These are phyloP conservation scores for Hedya salicella DNA, from an alignment of 2,888 invertebrate species.

Conservation along the genomic window DNA sequence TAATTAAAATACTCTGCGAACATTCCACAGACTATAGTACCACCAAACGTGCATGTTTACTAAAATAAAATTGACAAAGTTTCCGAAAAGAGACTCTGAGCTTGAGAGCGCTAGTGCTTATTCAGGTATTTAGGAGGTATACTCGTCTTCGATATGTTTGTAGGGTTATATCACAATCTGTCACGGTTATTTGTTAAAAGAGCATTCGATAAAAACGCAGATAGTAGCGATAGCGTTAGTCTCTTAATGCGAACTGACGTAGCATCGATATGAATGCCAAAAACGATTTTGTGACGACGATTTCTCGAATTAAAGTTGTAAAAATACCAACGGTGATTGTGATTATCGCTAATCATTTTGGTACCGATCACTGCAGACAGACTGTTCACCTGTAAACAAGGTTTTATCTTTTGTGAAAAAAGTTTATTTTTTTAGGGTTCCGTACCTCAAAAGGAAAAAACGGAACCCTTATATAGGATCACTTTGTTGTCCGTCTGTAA, in stretches of 20 bases:
- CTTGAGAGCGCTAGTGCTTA: not conserved
- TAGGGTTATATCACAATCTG: constrained; percentile 42
- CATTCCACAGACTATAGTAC: constrained; percentile 19
- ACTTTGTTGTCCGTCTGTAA: too few species aligned
- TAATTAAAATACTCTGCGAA: constrained; percentile 75
- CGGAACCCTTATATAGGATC: too few species aligned
- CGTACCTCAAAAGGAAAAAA: too few species aligned
- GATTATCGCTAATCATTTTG: not conserved
- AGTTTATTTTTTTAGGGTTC: too few species aligned
- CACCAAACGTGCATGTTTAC: not conserved
- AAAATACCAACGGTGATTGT: constrained; percentile 6
- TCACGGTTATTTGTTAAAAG: constrained; percentile 44
- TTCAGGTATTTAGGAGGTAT: not conserved
- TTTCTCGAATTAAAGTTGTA: constrained; percentile 24
- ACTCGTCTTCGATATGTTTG: not conserved
- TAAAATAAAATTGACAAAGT: not conserved
- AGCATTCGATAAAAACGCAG: constrained; percentile 51
- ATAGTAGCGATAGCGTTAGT: constrained; percentile 33
- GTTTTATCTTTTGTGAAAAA: too few species aligned
- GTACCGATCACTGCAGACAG: too few species aligned
- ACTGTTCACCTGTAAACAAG: too few species aligned
- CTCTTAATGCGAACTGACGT: constrained; percentile 35
- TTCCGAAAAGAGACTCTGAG: constrained; percentile 1
- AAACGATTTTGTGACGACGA: constrained; percentile 7
- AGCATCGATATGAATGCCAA: constrained; percentile 27